Evolutionary conservation across 2,113 vertebrate species (phyloP).

Genomic region (Artemisiospiza belli): DNA sequence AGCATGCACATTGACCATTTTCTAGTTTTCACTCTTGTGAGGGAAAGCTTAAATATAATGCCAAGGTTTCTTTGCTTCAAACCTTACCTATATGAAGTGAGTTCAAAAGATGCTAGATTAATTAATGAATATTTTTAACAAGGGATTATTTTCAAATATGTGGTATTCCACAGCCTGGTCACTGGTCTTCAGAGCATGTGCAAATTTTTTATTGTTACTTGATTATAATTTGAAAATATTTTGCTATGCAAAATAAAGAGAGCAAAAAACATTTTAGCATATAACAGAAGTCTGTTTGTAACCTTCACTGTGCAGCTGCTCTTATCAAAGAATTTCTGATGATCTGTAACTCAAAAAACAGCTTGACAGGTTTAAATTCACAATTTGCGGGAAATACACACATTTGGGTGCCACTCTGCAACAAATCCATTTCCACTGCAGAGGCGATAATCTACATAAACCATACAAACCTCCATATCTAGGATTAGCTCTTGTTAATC

Average conservation of each 20-base stretch:
- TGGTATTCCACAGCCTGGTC: neutral
- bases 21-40: neutral
- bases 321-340: neutral
- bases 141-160: neutral
- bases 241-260: neutral
- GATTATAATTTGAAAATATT: neutral
- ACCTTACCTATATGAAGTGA: neutral
- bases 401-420: conserved; percentile 17
- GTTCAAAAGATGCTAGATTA: neutral
- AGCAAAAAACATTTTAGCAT: neutral
- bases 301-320: neutral
- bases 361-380: conserved; percentile 8
- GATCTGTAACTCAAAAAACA: conserved; percentile 2
- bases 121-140: neutral
- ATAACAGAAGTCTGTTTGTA: neutral
- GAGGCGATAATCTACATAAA: conserved; percentile 32
- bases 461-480: conserved; percentile 29
- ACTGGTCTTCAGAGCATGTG: neutral
- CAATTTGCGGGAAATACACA: neutral
- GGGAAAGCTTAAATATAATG: neutral
- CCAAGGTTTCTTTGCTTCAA: neutral
- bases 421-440: conserved; percentile 31
- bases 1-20: neutral
- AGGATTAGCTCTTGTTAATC: conserved; percentile 50
- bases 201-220: neutral